phyloP scores from a whole-genome alignment of 2,113 vertebrate species.

The Acrocephalus kingi region DNA sequence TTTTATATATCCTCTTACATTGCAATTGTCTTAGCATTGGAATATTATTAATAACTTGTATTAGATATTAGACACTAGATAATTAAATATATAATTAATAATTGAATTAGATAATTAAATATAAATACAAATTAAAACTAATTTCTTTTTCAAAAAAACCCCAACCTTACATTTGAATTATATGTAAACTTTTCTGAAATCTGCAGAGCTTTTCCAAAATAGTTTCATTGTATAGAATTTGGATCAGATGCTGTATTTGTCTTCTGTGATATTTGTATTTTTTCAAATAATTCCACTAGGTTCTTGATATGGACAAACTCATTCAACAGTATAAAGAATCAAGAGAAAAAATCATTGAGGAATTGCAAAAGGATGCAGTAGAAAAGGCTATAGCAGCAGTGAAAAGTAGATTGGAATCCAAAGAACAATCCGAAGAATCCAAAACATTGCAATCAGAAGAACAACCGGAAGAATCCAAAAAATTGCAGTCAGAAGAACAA shows the following conservation, averaged over 20 bases:
- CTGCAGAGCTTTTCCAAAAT: not conserved
- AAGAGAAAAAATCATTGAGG: constrained; percentile 62
- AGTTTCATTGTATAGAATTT: not conserved
- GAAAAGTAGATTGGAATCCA: constrained; percentile 49
- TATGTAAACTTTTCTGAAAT: not conserved
- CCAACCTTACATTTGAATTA: not conserved
- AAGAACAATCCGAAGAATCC: too few relatives aligned
- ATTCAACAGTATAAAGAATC: constrained; percentile 61
- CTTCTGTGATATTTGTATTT: not conserved
- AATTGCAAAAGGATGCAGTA: constrained; percentile 67
- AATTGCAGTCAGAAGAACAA: too few relatives aligned
- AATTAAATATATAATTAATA: not conserved
- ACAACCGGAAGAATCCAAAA: too few relatives aligned
- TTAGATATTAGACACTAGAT: not conserved
- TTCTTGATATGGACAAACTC: constrained; percentile 80
- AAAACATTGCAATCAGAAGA: too few relatives aligned
- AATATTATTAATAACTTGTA: not conserved
- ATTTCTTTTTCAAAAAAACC: not conserved
- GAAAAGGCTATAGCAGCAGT: constrained; percentile 74
- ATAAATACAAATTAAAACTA: not conserved
- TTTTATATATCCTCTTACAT: not conserved
- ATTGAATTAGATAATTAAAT: not conserved
- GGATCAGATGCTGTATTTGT: not conserved
- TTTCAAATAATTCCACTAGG: constrained; percentile 56
- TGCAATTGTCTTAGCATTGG: not conserved